Percentiles rank a stretch among this genome's conserved stretches.
Evolutionary conservation across 2,113 vertebrate species (phyloP).

Genomic region (Tragulus kanchil): DNA sequence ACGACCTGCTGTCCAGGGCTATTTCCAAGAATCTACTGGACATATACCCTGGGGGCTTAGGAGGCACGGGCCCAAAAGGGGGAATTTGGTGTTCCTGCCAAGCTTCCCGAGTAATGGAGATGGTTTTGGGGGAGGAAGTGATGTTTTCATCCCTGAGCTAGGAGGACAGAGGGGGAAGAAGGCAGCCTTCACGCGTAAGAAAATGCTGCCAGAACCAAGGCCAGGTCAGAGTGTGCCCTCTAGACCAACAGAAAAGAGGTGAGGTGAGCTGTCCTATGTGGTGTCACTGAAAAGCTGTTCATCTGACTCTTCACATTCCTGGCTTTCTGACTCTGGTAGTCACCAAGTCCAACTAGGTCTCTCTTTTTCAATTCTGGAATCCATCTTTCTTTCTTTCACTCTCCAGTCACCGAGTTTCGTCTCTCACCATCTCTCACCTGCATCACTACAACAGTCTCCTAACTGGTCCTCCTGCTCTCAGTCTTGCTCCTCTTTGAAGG

Average conservation of each 20-base stretch:
- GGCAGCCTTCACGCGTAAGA: not conserved
- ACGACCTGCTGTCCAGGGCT: not conserved
- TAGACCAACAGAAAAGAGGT: not conserved
- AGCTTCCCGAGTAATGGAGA: conserved; percentile 52
- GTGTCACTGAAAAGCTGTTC: not conserved
- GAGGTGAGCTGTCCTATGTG: not conserved
- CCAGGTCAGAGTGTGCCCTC: not conserved
- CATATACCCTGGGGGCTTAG: conserved; percentile 19
- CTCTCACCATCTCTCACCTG: not conserved
- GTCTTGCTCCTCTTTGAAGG: no score
- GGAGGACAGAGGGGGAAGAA: not conserved
- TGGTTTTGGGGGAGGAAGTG: conserved; percentile 57
- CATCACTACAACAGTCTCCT: not conserved
- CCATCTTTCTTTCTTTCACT: not conserved
- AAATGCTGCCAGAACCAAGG: not conserved
- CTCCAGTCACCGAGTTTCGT: not conserved
- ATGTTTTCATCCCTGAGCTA: not conserved
- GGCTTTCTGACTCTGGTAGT: not conserved
- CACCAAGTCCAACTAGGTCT: not conserved
- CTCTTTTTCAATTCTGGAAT: not conserved
- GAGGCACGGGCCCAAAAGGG: conserved; percentile 36
- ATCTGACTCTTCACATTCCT: not conserved
- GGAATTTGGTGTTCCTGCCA: conserved; percentile 57
- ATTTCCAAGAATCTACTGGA: conserved; percentile 70
- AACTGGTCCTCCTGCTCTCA: not conserved